A percentile compares a stretch with the other conserved stretches of the same genome.
Evolutionary conservation across 2,113 vertebrate genomes (phyloP).

Genomic region (Megalops atlanticus): DNA sequence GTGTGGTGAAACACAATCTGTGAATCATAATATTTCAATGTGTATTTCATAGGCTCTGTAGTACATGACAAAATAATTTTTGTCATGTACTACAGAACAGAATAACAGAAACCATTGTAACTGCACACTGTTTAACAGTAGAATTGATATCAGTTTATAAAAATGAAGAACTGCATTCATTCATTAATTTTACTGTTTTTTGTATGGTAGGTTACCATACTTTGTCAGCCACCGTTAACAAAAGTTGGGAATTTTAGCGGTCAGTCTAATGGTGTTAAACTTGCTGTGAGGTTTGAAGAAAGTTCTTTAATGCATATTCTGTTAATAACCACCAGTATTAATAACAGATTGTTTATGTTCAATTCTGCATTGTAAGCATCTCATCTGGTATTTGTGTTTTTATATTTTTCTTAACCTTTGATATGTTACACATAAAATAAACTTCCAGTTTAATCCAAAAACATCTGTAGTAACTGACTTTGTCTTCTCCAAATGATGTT

Average conservation of each 20-base stretch:
- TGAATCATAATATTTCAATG: not conserved
- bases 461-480: not conserved
- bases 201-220: not conserved
- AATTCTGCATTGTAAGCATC: not conserved
- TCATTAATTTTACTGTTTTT: not conserved
- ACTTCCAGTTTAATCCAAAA: constrained; percentile 17
- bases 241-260: constrained; percentile 1
- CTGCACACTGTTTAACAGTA: too few species aligned
- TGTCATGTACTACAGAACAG: too few species aligned
- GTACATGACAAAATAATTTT: not conserved
- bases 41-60: not conserved
- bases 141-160: too few species aligned
- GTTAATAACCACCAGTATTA: not conserved
- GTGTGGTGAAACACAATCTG: not conserved
- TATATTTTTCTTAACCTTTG: not conserved
- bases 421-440: constrained; percentile 6
- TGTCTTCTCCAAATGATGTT: constrained; percentile 4
- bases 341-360: constrained; percentile 6
- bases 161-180: too few species aligned
- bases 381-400: not conserved
- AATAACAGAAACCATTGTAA: too few species aligned
- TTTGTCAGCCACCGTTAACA: not conserved
- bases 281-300: too few species aligned
- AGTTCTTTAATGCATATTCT: not conserved
- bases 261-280: too few species aligned